A percentile compares a stretch with the other conserved stretches of the same genome.
phyloP scores from a whole-genome alignment of 2,797 vertebrate species.

The Enteromius paludinosus region DNA sequence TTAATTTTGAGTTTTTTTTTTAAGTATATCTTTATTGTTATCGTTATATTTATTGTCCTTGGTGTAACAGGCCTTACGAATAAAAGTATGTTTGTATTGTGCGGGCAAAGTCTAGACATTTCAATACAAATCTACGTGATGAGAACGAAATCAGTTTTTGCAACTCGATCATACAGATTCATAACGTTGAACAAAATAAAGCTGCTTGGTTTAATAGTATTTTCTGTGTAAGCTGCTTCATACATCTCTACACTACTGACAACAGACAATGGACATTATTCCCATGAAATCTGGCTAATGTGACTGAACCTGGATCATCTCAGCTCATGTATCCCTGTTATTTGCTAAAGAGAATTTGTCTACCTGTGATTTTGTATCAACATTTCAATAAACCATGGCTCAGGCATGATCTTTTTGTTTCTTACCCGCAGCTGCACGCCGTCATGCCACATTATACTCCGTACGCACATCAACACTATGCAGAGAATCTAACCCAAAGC shows the following conservation, averaged over 20 bases:
- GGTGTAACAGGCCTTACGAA: background rate
- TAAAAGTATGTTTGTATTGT: background rate
- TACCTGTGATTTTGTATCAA: slow-evolving; percentile 43
- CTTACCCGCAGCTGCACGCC: slow-evolving; percentile 17
- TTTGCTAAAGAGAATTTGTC: slow-evolving; percentile 20
- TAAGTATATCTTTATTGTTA: background rate
- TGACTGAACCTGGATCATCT: slow-evolving; percentile 22
- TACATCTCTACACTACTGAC: background rate
- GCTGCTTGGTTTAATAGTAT: background rate
- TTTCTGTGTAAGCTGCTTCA: background rate
- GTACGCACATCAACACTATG: slow-evolving; percentile 42
- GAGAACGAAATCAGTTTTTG: background rate
- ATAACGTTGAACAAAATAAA: background rate
- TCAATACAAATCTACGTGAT: background rate
- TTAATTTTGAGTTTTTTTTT: background rate
- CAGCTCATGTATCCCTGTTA: slow-evolving; percentile 37
- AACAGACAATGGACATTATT: background rate
- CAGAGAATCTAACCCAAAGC: slow-evolving; percentile 24
- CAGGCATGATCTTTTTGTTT: background rate
- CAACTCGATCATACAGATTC: background rate
- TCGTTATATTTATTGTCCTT: background rate
- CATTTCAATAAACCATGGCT: slow-evolving; percentile 51
- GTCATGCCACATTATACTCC: slow-evolving; percentile 30
- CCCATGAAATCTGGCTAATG: background rate
- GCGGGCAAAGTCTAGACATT: background rate